These are phyloP conservation scores for Pocillopora damicornis DNA, from an alignment of 64 coral and sea anemone genomes.

Conservation along the genomic window DNA sequence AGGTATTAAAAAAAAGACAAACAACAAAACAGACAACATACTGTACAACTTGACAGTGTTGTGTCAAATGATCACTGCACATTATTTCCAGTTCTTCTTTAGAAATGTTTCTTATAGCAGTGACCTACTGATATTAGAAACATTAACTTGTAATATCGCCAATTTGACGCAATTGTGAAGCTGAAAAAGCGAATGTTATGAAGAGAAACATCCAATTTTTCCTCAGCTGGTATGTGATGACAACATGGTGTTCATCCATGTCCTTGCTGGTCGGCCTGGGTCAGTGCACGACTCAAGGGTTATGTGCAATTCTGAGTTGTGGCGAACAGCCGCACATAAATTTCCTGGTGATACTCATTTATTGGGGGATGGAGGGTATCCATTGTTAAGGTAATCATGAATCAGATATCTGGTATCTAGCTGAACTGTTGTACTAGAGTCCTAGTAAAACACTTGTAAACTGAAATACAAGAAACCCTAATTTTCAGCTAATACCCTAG, in stretches of 20 bases:
- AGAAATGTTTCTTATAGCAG: no score
- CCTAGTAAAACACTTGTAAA: no score
- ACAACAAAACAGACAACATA: neutral
- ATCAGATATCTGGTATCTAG: no score
- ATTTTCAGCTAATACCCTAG: no score
- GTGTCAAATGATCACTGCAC: no score
- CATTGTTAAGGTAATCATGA: neutral
- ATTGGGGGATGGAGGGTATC: conserved; percentile 37
- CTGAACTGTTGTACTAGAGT: no score
- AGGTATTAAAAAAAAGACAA: neutral
- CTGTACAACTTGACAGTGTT: no score
- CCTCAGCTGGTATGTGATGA: neutral
- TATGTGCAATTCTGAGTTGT: conserved; percentile 4
- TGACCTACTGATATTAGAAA: no score
- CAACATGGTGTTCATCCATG: conserved; percentile 17
- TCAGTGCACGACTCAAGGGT: conserved; percentile 40
- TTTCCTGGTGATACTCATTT: conserved; percentile 42
- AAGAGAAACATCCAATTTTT: neutral
- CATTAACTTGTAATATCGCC: neutral
- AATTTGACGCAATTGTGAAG: neutral
- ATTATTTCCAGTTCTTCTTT: no score
- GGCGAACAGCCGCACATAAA: neutral
- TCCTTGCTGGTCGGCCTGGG: conserved; percentile 28
- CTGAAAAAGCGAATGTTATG: neutral
- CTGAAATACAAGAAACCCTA: no score